Evolutionary conservation across 1,140 invertebrate species (phyloP), one percentile per base, ranked within the genome.

Genomic region (Scaptomyza pallida): DNA sequence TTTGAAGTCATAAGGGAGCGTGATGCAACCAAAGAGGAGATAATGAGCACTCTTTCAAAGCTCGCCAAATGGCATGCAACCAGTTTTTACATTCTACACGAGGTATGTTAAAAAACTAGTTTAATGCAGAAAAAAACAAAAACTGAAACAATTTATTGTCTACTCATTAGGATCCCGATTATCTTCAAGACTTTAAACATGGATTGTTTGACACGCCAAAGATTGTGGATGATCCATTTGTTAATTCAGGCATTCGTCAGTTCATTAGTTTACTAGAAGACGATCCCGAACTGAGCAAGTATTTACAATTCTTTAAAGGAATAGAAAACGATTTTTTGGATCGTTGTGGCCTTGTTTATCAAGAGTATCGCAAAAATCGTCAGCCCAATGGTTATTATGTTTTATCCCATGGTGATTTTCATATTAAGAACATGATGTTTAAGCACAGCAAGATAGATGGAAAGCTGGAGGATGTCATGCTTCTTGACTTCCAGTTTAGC

Each of bases 1-100:
- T 77, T 61, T 44, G 13, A 23, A 9, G 43, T 59, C 1, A n/a
- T 77, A n/a, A 60, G 71, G 3, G 50, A 40, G 9, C 75, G 75
- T 10, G 1, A 15, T 9, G 10, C 48, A 2, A 70, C 16, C n/a
- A n/a, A 33, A 5, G 47, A 71, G 9, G 83, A 86, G 48, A 9
- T 79, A 0, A 60, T 77, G 10, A 9, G 9, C 0, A 71, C 50
- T 2, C 68, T 48, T 6, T 1, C 15, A 0, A 89, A 82, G n/a
- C 19, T 89, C 5, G 83, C 81, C 30, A 82, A 82, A 21, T 73
- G 70, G 67, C 81, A 89, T 60, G 83, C 83, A 0, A 44, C 62
- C 12, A 79, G 78, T 35, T 71, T 76, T 55, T 70, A 78, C 19
- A 0, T 89, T 0, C 35, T 63, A 2, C 54, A 73, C 17, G 76